phyloP scores from a whole-genome alignment of 2,888 invertebrate genomes.

The Platycnemis pennipes region DNA sequence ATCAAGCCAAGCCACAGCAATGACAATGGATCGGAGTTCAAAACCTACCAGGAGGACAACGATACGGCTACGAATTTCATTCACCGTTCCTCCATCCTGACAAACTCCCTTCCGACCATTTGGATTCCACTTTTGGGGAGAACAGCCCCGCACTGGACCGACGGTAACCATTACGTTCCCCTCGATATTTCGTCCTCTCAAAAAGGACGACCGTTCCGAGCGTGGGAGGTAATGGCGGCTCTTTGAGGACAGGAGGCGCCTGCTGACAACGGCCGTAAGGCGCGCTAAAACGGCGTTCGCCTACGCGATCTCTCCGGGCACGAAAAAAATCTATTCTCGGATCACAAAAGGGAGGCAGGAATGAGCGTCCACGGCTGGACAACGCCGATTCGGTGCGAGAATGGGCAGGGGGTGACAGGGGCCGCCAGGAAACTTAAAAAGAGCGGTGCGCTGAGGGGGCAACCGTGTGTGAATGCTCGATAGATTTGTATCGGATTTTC shows the following conservation, averaged over 20 bases:
- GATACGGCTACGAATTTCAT: background rate
- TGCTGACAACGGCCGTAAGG: background rate
- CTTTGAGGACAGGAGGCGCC: background rate
- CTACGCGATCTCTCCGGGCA: too few relatives aligned
- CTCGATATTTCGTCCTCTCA: background rate
- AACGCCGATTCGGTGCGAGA: too few relatives aligned
- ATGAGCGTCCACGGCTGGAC: too few relatives aligned
- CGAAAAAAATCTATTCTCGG: too few relatives aligned
- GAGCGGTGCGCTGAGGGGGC: too few relatives aligned
- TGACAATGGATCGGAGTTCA: background rate
- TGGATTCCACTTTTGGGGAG: slow-evolving; percentile 6
- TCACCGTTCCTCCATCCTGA: background rate
- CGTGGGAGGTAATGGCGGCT: background rate
- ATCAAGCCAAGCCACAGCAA: background rate
- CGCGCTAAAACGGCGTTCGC: too few relatives aligned
- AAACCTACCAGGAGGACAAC: background rate
- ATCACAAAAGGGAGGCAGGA: too few relatives aligned
- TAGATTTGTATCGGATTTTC: too few relatives aligned
- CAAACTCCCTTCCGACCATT: background rate
- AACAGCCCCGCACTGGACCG: background rate
- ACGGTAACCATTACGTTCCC: background rate
- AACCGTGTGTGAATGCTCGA: too few relatives aligned
- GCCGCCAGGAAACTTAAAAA: too few relatives aligned
- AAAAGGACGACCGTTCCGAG: background rate
- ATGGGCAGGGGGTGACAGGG: too few relatives aligned